Base-by-base conservation (phyloP, 2,797 vertebrate genomes). In the Macropodus opercularis region DNA sequence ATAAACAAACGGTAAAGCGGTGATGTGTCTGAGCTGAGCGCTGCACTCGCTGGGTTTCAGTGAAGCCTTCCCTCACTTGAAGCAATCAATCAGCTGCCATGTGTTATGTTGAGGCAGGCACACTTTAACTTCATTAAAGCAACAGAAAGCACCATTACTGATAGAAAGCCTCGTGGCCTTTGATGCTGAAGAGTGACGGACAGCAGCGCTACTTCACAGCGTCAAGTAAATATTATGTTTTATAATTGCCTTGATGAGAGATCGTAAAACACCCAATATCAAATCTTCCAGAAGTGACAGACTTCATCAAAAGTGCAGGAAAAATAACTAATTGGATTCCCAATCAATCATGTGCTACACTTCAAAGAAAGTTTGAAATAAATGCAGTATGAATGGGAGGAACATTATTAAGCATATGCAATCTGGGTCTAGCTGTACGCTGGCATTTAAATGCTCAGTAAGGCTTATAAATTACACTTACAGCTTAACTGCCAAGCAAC, bases 221-320 rank as follows among this genome's bases (percentile, higher is more conserved):
- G 38, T 39, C 44, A 65, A 69, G 53, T 48, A 40, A 63, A 23
- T n/a, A 56, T 26, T 5, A 4, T 29, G 26, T 11, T 57, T 47
- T 61, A 72, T 36, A 23, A 40, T 18, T 51, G 55, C 47, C 42
- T 57, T 31, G 48, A 59, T 42, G 23, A 53, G 50, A 65, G 26
- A 63, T 65, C 48, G 72, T 72, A 63, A 70, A 67, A 62, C 40
- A 69, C 35, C 53, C 59, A 67, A 72, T 66, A 68, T 34, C 15
- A 50, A 34, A 23, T 9, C 36, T 52, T 29, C 26, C 47, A 75
- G 24, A 14, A 43, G 22, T 49, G 43, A 62, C 7, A 17, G 26
- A 49, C 44, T 69, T 52, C 56, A 63, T 49, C 1, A 14, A 48
- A 63, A 29, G 47, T 63, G 4, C 38, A 44, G 22, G 23, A 35